A percentile compares a stretch with the other conserved stretches of the same genome.
These are phyloP conservation scores for Euplagia quadripunctaria DNA, from an alignment of 2,888 invertebrate genomes.

Conservation along the genomic window DNA sequence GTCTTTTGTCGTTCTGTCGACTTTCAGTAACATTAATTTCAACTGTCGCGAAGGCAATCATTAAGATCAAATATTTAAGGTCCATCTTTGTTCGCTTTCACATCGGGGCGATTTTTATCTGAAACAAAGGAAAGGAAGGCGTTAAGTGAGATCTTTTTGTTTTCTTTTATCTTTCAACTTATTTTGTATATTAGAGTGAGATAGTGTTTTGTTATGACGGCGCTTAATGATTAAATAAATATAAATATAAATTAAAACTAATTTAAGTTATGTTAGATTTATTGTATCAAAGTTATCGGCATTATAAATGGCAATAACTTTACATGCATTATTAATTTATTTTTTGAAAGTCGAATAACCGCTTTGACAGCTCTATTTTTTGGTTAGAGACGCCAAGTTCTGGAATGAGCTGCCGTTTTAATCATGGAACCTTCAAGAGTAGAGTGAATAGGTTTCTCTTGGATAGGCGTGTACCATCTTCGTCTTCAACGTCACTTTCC, in stretches of 20 bases:
- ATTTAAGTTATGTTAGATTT: no score
- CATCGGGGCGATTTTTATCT: slow-evolving; percentile 74
- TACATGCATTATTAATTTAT: no score
- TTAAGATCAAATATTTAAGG: slow-evolving; percentile 82
- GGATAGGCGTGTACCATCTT: no score
- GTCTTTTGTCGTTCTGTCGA: slow-evolving; percentile 80
- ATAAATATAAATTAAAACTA: no score
- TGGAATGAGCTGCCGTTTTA: no score
- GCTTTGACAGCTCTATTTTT: no score
- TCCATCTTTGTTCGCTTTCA: slow-evolving; percentile 76
- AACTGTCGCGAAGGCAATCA: slow-evolving; percentile 81
- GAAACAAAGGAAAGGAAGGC: slow-evolving; percentile 73
- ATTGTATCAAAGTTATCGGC: no score
- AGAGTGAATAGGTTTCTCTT: no score
- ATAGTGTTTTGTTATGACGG: slow-evolving; percentile 57
- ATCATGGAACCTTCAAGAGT: not conserved
- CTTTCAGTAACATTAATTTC: slow-evolving; percentile 84
- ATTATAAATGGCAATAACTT: no score
- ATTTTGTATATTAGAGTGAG: slow-evolving; percentile 59
- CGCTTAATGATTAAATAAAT: slow-evolving; percentile 56
- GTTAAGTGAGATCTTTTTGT: slow-evolving; percentile 63
- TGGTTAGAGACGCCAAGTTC: no score
- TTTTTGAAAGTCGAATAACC: no score
- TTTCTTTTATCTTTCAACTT: slow-evolving; percentile 56
- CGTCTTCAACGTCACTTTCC: no score